phyloP scores from a whole-genome alignment of 2,888 invertebrate genomes.

The Tachina lurida region DNA sequence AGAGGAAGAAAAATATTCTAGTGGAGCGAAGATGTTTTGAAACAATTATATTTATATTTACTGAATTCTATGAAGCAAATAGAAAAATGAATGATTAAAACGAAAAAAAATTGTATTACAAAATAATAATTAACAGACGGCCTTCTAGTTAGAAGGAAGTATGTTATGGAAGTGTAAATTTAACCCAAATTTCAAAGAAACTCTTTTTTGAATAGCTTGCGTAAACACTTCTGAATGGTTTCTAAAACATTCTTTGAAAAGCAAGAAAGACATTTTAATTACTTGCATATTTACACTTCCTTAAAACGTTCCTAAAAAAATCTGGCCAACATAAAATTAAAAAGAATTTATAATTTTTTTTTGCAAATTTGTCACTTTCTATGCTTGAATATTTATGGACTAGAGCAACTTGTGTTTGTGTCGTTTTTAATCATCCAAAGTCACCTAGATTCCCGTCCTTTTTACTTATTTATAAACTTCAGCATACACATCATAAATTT shows the following conservation, averaged over 20 bases:
- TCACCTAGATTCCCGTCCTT: slow-evolving; percentile 16
- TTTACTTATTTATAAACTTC: slow-evolving; percentile 8
- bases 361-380: slow-evolving; percentile 20
- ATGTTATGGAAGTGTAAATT: not conserved
- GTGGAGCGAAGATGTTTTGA: no score
- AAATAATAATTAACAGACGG: not conserved
- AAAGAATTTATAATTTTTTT: slow-evolving; percentile 1
- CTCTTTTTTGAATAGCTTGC: slow-evolving; percentile 28
- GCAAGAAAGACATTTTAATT: not conserved
- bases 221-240: slow-evolving; percentile 2
- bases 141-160: not conserved
- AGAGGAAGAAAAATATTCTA: no score
- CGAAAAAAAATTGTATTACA: not conserved
- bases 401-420: slow-evolving; percentile 28
- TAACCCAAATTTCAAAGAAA: slow-evolving; percentile 32
- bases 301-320: not conserved
- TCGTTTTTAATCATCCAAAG: slow-evolving; percentile 55
- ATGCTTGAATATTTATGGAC: slow-evolving; percentile 29
- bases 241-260: not conserved
- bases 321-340: not conserved
- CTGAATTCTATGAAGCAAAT: no score
- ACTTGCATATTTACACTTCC: slow-evolving; percentile 36
- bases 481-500: not conserved
- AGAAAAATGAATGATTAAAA: no score
- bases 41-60: no score